Evolutionary conservation across 2,113 vertebrate genomes (phyloP).

Genomic region (Merops nubicus): DNA sequence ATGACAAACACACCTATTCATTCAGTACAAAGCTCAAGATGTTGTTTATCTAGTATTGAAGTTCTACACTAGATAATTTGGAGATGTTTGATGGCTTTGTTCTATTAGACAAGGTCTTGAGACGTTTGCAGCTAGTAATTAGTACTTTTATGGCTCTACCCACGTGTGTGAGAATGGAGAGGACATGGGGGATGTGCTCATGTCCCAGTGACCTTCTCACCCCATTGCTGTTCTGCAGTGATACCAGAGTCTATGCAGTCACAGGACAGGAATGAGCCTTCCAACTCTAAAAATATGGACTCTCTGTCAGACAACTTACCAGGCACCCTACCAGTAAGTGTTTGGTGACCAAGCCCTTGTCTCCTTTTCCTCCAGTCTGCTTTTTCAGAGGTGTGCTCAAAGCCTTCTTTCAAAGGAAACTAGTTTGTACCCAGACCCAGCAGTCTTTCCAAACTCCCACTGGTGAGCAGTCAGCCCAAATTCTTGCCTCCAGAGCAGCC

Average conservation of each 20-base stretch:
- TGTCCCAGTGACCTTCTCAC: rapidly evolving
- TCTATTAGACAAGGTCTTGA: not conserved
- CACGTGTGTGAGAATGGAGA: rapidly evolving
- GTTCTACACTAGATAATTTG: not conserved
- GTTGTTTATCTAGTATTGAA: not conserved
- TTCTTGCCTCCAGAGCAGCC: not conserved
- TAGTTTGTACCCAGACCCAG: not conserved
- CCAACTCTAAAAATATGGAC: not conserved
- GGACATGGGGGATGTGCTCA: no score
- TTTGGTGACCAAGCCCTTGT: not conserved
- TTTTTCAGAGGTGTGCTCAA: not conserved
- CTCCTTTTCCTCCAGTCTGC: not conserved
- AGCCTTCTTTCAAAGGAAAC: not conserved
- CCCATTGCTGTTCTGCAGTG: not conserved
- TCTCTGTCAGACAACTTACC: not conserved
- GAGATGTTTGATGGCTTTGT: not conserved
- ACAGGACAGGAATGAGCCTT: not conserved
- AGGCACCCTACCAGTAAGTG: not conserved
- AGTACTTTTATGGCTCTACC: not conserved
- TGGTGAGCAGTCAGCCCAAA: not conserved
- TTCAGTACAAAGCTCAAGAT: not conserved
- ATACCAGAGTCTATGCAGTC: not conserved
- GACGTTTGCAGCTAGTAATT: not conserved
- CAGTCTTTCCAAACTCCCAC: not conserved
- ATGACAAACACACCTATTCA: rapidly evolving